A percentile compares a stretch with the other conserved stretches of the same genome.
phyloP scores from a whole-genome alignment of 2,888 invertebrate species.

The Andricus curvator region DNA sequence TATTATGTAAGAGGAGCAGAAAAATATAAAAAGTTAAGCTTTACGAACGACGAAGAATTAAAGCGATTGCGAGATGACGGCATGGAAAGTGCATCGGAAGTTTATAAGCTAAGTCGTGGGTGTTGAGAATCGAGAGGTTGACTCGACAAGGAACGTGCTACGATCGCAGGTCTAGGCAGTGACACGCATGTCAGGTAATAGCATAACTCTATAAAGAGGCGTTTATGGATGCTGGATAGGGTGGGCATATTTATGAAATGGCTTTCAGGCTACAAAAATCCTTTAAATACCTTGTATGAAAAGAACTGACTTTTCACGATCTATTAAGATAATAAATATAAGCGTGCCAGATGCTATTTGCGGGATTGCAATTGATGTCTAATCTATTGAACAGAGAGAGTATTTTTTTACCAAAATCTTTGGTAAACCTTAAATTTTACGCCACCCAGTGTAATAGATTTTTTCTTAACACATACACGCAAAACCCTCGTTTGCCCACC shows the following conservation, averaged over 20 bases:
- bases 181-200: conserved; percentile 32
- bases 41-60: conserved; percentile 1
- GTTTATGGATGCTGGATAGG: conserved; percentile 1
- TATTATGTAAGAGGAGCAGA: background rate
- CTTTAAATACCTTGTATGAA: background rate
- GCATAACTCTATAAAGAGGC: conserved; percentile 27
- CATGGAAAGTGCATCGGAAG: conserved; percentile 25
- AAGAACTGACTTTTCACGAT: background rate
- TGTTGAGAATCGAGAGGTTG: conserved; percentile 23
- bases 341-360: background rate
- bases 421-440: too few species aligned
- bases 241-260: background rate
- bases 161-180: conserved; percentile 32
- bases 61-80: conserved; percentile 25
- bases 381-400: too few species aligned
- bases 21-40: background rate
- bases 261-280: background rate
- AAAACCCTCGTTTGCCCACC: too few species aligned
- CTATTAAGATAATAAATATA: background rate
- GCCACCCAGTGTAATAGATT: too few species aligned
- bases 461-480: too few species aligned
- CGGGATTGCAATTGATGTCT: too few species aligned
- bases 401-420: too few species aligned
- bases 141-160: conserved; percentile 10
- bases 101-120: conserved; percentile 13